Conservation (phyloP, 1,140 invertebrate genomes). For the Caenorhabditis brenneri region DNA sequence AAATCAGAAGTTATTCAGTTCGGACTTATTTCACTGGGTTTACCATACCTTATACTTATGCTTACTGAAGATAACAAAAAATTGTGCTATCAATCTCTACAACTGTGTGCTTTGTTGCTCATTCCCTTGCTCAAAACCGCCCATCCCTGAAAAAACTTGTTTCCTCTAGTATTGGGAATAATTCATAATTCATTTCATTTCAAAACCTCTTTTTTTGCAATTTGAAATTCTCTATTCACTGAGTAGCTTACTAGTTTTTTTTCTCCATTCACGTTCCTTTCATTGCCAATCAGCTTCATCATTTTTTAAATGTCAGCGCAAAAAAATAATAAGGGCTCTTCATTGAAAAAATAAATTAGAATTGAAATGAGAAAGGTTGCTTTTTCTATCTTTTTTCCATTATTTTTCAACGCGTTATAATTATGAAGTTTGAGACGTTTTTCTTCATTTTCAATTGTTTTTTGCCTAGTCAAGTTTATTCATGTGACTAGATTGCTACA, state of each 20-base stretch:
- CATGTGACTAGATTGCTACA: background rate
- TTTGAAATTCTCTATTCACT: background rate
- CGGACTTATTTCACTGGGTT: too few relatives aligned
- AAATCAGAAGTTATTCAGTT: too few relatives aligned
- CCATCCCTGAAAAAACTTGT: background rate
- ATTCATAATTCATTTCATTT: conserved; percentile 8
- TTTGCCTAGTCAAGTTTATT: background rate
- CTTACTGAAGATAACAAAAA: too few relatives aligned
- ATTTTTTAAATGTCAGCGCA: background rate
- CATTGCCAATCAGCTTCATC: background rate
- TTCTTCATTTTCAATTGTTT: background rate
- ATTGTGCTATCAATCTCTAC: too few relatives aligned
- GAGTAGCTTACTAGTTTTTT: background rate
- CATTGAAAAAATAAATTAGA: background rate
- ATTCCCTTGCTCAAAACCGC: too few relatives aligned
- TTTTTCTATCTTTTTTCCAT: background rate
- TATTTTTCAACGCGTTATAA: background rate
- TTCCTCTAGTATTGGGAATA: background rate
- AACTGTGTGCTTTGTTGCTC: too few relatives aligned
- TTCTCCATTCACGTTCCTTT: background rate
- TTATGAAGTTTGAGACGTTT: background rate
- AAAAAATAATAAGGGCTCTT: background rate
- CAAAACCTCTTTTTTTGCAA: background rate
- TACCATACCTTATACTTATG: too few relatives aligned
- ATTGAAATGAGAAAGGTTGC: background rate